Conservation (phyloP, 1,140 invertebrate species). For the Manduca sexta region DNA sequence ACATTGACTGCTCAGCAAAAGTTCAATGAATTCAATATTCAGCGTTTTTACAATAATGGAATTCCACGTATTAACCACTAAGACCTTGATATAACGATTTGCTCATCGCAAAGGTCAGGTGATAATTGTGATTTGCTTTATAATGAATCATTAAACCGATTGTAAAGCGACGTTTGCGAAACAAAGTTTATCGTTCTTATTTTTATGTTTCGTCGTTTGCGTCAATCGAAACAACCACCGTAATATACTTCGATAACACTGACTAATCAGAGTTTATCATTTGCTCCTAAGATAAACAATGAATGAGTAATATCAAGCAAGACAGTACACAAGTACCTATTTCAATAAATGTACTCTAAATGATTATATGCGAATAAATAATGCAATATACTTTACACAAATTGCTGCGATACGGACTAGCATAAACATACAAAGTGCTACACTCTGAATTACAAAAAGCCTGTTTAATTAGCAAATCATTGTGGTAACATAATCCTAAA, state of each 20-base stretch:
- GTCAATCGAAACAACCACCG: conserved; percentile 20
- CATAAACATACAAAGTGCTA: conserved; percentile 29
- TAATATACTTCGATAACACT: conserved; percentile 21
- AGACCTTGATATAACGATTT: conserved; percentile 13
- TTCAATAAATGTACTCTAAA: conserved; percentile 19
- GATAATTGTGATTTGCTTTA: neutral
- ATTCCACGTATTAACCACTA: neutral
- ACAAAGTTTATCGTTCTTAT: conserved; percentile 7
- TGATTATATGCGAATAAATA: conserved; percentile 39
- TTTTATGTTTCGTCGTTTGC: conserved; percentile 20
- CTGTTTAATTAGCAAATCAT: conserved; percentile 10
- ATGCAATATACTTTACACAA: conserved; percentile 25
- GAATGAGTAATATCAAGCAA: conserved; percentile 27
- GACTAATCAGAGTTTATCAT: conserved; percentile 25
- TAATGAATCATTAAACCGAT: neutral
- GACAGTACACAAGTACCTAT: conserved; percentile 17
- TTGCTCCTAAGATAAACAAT: conserved; percentile 27
- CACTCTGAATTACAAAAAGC: conserved; percentile 16
- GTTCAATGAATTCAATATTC: no score
- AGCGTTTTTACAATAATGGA: neutral
- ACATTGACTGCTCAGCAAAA: no score
- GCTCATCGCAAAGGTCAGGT: neutral
- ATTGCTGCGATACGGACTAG: conserved; percentile 57
- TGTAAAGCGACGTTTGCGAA: neutral
- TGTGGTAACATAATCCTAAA: conserved; percentile 14